Conservation (phyloP, 2,113 vertebrate genomes). For the Eidolon helvum region DNA sequence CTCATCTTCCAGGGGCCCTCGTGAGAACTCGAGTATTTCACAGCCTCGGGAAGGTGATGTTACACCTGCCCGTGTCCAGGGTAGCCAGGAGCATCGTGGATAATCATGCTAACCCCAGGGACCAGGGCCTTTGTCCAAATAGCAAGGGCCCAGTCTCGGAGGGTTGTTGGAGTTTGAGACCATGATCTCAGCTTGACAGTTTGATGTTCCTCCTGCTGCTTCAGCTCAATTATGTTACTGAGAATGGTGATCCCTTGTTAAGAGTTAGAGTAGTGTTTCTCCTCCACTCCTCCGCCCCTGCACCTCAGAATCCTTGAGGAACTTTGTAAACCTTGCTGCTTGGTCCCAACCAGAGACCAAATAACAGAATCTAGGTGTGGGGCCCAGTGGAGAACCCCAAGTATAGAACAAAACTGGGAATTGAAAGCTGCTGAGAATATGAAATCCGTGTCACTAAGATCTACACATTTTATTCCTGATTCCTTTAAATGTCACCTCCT, state of each 20-base stretch:
- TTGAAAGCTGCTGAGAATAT: neutral
- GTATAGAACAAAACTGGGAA: neutral
- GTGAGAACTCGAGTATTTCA: neutral
- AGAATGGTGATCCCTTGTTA: neutral
- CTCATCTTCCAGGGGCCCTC: neutral
- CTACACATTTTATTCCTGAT: neutral
- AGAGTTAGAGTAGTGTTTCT: neutral
- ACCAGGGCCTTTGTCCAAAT: neutral
- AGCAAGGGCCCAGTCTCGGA: neutral
- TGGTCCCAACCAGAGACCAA: neutral
- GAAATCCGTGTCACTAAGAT: neutral
- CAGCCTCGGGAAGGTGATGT: fast-evolving
- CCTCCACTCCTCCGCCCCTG: fast-evolving
- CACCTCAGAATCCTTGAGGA: neutral
- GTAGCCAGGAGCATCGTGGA: neutral
- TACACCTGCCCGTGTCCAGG: neutral
- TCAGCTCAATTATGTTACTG: neutral
- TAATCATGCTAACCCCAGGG: neutral
- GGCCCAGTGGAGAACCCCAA: neutral
- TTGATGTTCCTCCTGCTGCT: too few species aligned
- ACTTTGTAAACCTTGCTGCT: neutral
- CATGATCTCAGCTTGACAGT: neutral
- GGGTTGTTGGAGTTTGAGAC: neutral
- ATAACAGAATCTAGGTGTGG: neutral
- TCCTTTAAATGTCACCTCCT: neutral